Percentiles rank a stretch among this genome's conserved stretches.
phyloP scores from a whole-genome alignment of 2,888 invertebrate genomes.

The Drosophila quasianomalipes region DNA sequence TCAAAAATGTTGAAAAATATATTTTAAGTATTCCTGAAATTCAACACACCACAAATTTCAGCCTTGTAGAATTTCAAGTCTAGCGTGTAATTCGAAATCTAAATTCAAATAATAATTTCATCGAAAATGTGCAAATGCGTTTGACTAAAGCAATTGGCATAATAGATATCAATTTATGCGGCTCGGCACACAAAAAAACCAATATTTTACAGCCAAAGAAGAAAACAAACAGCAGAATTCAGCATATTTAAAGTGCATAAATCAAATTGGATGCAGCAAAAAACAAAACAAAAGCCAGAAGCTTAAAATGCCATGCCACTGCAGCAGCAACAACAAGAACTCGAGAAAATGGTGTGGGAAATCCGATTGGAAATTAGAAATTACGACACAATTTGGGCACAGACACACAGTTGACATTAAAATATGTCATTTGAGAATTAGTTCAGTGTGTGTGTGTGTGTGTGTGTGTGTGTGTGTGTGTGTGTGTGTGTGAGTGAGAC shows the following conservation, averaged over 20 bases:
- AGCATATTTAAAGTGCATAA: constrained; percentile 72
- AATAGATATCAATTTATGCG: constrained; percentile 31
- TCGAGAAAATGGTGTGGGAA: constrained; percentile 10
- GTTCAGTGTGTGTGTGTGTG: constrained; percentile 20
- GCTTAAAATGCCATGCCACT: constrained; percentile 29
- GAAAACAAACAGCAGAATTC: constrained; percentile 43
- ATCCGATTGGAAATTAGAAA: constrained; percentile 67
- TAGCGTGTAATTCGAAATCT: not conserved
- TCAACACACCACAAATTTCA: not conserved
- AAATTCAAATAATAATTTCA: constrained; percentile 20
- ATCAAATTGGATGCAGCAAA: constrained; percentile 59
- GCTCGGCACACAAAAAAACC: constrained; percentile 32
- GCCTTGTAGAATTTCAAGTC: not conserved
- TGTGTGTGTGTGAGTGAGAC: not conserved
- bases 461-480: constrained; percentile 10
- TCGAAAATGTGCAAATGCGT: constrained; percentile 26
- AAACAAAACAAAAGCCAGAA: constrained; percentile 20
- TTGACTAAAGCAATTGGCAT: constrained; percentile 45
- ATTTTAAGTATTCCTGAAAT: not conserved
- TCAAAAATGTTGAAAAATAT: not conserved
- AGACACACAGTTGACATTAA: constrained; percentile 62
- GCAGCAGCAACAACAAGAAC: not conserved
- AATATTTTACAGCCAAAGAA: constrained; percentile 35
- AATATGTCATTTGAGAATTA: constrained; percentile 75
- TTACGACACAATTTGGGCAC: constrained; percentile 70